Conservation (phyloP, 2,888 invertebrate genomes). For the Aricia artaxerxes region DNA sequence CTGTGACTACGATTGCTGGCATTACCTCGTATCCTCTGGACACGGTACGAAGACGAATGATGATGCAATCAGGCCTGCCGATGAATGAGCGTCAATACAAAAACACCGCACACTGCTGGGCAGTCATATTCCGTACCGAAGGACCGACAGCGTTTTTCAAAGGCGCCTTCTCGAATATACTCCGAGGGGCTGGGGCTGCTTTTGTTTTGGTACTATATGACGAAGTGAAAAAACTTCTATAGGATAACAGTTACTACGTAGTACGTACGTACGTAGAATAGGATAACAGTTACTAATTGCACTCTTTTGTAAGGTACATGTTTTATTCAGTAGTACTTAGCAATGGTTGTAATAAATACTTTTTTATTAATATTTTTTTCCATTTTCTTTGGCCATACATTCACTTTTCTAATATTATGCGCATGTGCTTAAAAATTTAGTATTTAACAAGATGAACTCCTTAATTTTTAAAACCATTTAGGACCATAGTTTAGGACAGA, state of each 20-base stretch:
- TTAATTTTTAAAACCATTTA: not conserved
- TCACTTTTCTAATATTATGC: not conserved
- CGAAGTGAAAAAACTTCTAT: constrained; percentile 86
- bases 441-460: not conserved
- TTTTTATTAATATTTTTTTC: not conserved
- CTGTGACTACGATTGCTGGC: constrained; percentile 87
- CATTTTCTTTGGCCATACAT: not conserved
- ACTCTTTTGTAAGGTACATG: not conserved
- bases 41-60: constrained; percentile 96
- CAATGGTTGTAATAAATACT: not conserved
- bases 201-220: constrained; percentile 95
- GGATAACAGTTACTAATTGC: constrained; percentile 43
- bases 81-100: constrained; percentile 90
- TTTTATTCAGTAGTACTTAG: not conserved
- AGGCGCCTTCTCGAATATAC: constrained; percentile 95
- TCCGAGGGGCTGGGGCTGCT: constrained; percentile 95
- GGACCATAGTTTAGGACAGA: not conserved
- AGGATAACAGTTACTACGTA: constrained; percentile 44
- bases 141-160: constrained; percentile 94
- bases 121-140: constrained; percentile 88
- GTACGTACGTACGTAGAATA: constrained; percentile 47
- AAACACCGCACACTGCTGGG: constrained; percentile 94
- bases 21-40: constrained; percentile 97
- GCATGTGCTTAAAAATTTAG: not conserved
- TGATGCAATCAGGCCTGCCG: constrained; percentile 97